Percentiles rank a stretch among this genome's conserved stretches.
These are phyloP conservation scores for Danionella cerebrum DNA, from an alignment of 2,113 vertebrate genomes.

Conservation along the genomic window DNA sequence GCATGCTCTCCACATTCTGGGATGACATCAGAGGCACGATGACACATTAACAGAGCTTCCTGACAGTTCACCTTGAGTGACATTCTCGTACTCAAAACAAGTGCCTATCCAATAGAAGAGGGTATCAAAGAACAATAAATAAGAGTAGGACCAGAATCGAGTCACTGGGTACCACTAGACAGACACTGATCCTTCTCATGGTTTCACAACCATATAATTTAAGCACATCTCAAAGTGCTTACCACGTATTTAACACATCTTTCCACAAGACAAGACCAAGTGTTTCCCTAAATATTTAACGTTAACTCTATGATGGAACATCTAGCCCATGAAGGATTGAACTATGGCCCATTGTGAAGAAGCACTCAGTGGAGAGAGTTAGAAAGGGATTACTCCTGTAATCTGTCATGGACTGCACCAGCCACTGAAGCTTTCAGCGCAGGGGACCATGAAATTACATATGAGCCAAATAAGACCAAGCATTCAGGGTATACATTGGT, in stretches of 20 bases:
- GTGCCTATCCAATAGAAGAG: conserved; percentile 22
- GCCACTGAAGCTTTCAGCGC: conserved; percentile 3
- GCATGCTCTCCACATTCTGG: conserved; percentile 45
- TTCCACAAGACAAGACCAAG: neutral
- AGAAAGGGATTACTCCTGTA: conserved; percentile 44
- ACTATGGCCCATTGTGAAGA: conserved; percentile 28
- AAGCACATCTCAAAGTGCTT: neutral
- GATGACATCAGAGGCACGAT: conserved; percentile 38
- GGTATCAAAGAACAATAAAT: neutral
- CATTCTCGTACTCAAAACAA: conserved; percentile 52
- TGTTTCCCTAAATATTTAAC: neutral
- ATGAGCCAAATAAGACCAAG: neutral
- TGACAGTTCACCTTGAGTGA: conserved; percentile 56
- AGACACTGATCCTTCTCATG: too few relatives aligned
- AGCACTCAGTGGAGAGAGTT: conserved; percentile 35
- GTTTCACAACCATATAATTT: neutral
- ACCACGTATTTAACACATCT: neutral
- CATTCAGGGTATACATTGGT: neutral
- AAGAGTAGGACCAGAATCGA: too few relatives aligned
- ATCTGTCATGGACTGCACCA: conserved; percentile 33
- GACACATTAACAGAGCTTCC: conserved; percentile 53
- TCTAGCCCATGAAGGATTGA: neutral
- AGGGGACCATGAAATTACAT: conserved; percentile 12
- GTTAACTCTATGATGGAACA: neutral
- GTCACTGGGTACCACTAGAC: too few relatives aligned